Percentiles rank a stretch among this genome's conserved stretches.
Conservation (phyloP, 2,113 vertebrate species). For the Sturnus vulgaris region DNA sequence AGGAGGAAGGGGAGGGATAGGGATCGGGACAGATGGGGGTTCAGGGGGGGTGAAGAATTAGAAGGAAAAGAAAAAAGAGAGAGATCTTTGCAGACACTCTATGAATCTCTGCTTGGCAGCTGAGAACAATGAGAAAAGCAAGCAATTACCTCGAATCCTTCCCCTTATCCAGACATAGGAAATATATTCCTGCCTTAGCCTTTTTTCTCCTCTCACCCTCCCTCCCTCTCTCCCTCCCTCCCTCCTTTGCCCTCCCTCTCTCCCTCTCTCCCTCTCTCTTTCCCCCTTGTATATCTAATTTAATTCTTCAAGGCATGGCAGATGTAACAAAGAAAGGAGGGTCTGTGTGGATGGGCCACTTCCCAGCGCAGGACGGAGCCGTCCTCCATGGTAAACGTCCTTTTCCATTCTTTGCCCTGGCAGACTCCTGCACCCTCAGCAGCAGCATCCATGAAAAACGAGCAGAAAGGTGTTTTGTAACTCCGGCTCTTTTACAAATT, state of each 20-base stretch:
- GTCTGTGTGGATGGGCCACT: conserved; percentile 83
- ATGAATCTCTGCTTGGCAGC: conserved; percentile 83
- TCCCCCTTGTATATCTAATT: conserved; percentile 87
- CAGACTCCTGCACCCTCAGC: conserved; percentile 35
- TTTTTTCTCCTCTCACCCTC: conserved; percentile 55
- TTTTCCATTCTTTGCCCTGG: conserved; percentile 12
- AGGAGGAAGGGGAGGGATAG: conserved; percentile 65
- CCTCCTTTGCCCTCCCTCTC: conserved; percentile 59
- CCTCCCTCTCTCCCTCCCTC: conserved; percentile 61
- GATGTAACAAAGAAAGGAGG: conserved; percentile 87
- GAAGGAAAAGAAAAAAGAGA: conserved; percentile 67
- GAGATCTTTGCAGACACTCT: conserved; percentile 75
- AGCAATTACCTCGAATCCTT: conserved; percentile 92
- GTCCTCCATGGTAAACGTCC: conserved; percentile 6
- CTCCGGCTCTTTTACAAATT: conserved; percentile 28
- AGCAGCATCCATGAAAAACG: conserved; percentile 30
- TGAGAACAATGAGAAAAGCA: conserved; percentile 83
- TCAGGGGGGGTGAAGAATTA: conserved; percentile 66
- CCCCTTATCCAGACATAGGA: conserved; percentile 88
- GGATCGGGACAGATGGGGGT: conserved; percentile 30
- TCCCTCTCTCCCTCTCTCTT: conserved; percentile 16
- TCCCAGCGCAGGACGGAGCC: conserved; percentile 66
- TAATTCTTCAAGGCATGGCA: conserved; percentile 88
- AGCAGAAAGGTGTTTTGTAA: conserved; percentile 54
- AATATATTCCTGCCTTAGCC: conserved; percentile 88